phyloP scores from a whole-genome alignment of 2,797 vertebrate genomes.

The Vespertilio murinus region DNA sequence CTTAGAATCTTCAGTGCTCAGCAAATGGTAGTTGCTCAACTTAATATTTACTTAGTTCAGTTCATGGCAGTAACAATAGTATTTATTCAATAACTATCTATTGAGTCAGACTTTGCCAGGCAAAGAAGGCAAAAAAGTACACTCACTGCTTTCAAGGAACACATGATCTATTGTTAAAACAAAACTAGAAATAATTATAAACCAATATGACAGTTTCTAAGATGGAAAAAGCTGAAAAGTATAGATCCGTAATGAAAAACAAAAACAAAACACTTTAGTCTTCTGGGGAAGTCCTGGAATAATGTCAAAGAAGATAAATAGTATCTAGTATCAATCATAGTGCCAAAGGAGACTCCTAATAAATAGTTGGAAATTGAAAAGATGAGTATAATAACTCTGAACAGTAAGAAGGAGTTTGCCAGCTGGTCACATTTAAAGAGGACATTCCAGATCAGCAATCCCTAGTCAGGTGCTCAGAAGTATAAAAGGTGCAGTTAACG shows the following conservation, averaged over 20 bases:
- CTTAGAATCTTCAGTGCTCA: conserved; percentile 19
- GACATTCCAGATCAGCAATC: background rate
- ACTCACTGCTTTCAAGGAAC: conserved; percentile 8
- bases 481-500: background rate
- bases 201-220: background rate
- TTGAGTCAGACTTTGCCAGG: conserved; percentile 10
- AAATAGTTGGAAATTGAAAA: conserved; percentile 20
- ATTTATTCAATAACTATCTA: conserved; percentile 54
- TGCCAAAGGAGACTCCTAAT: conserved; percentile 21
- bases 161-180: background rate
- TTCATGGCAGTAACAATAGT: conserved; percentile 31
- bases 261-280: background rate
- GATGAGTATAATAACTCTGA: conserved; percentile 6
- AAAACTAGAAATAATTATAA: conserved; percentile 45
- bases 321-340: background rate
- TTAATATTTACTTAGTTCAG: conserved; percentile 53
- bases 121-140: conserved; percentile 30
- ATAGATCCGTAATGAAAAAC: background rate
- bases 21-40: background rate
- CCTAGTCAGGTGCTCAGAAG: background rate
- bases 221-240: conserved; percentile 32
- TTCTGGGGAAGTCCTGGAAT: background rate
- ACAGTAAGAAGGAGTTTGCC: background rate
- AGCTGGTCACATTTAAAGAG: background rate
- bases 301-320: conserved; percentile 26